These are phyloP conservation scores for Melanotaenia parkinsoni DNA, from an alignment of 2,797 vertebrate genomes.

Conservation along the genomic window DNA sequence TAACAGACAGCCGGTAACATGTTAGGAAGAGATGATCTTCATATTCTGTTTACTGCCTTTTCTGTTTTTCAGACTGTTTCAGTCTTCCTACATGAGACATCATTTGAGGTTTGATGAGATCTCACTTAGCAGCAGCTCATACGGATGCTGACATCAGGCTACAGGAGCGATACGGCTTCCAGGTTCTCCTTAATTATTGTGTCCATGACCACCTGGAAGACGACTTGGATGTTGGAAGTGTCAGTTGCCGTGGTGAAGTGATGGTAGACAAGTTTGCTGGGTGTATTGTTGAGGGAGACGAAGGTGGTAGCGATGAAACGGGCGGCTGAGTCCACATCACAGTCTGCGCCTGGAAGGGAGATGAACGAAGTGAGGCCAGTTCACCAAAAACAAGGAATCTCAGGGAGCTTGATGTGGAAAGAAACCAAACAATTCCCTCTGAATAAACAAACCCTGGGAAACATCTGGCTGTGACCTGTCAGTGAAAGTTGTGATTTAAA, in stretches of 20 bases:
- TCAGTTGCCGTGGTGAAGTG: slow-evolving; percentile 87
- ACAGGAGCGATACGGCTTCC: slow-evolving; percentile 84
- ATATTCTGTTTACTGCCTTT: not conserved
- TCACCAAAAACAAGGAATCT: not conserved
- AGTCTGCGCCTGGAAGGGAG: slow-evolving; percentile 78
- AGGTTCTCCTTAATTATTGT: slow-evolving; percentile 86
- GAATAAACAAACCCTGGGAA: not conserved
- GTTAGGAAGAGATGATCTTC: not conserved
- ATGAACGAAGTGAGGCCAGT: not conserved
- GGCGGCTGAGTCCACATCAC: slow-evolving; percentile 82
- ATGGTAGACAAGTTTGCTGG: slow-evolving; percentile 83
- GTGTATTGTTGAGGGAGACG: slow-evolving; percentile 72
- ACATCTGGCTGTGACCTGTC: not conserved
- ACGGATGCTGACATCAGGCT: slow-evolving; percentile 3
- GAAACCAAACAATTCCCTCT: not conserved
- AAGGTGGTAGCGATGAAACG: slow-evolving; percentile 81
- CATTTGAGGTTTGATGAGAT: not conserved
- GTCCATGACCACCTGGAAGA: slow-evolving; percentile 88
- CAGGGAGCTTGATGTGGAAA: too few species aligned
- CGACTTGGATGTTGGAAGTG: slow-evolving; percentile 85
- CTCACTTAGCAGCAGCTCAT: not conserved
- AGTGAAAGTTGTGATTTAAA: not conserved
- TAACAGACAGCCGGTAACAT: too few species aligned
- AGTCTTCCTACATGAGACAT: slow-evolving; percentile 13
- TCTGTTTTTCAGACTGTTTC: not conserved